Evolutionary conservation across 2,888 invertebrate species (phyloP).

Genomic region (Mesoligia furuncula): DNA sequence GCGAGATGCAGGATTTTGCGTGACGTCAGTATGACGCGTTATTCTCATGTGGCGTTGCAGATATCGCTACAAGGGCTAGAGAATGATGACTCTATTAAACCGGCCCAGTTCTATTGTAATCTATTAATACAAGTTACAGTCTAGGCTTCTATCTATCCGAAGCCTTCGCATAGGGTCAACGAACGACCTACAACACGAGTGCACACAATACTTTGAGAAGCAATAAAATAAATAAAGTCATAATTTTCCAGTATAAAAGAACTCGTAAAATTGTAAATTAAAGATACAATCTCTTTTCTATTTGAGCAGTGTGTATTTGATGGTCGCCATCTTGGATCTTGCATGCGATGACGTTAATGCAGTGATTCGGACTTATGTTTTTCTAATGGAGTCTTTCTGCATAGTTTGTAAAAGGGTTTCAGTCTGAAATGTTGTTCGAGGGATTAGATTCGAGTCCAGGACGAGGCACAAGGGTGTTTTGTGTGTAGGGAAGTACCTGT

Average conservation of each 20-base stretch:
- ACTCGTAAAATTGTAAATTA: conserved; percentile 44
- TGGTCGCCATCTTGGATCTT: conserved; percentile 59
- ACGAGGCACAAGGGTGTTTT: background rate
- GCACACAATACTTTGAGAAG: conserved; percentile 1
- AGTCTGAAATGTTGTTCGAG: background rate
- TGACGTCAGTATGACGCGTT: too few relatives aligned
- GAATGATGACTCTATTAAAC: background rate
- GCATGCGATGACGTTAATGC: conserved; percentile 60
- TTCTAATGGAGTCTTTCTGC: background rate
- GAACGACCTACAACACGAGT: conserved; percentile 28
- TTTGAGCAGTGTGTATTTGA: conserved; percentile 37
- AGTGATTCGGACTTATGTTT: conserved; percentile 25
- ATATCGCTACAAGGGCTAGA: too few relatives aligned
- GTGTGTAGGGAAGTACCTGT: background rate
- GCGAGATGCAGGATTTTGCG: too few relatives aligned
- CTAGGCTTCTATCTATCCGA: conserved; percentile 1
- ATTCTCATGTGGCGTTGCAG: too few relatives aligned
- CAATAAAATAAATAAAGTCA: conserved; percentile 36
- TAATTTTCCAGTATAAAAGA: conserved; percentile 31
- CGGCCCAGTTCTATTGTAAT: conserved; percentile 8
- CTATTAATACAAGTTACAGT: background rate
- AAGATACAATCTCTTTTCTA: conserved; percentile 54
- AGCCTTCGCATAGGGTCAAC: conserved; percentile 27
- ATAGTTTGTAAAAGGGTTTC: background rate
- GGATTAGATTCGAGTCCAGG: background rate